Percentiles rank a stretch among this genome's conserved stretches.
Conservation (phyloP, 2,113 vertebrate genomes). For the Thryonomys swinderianus region DNA sequence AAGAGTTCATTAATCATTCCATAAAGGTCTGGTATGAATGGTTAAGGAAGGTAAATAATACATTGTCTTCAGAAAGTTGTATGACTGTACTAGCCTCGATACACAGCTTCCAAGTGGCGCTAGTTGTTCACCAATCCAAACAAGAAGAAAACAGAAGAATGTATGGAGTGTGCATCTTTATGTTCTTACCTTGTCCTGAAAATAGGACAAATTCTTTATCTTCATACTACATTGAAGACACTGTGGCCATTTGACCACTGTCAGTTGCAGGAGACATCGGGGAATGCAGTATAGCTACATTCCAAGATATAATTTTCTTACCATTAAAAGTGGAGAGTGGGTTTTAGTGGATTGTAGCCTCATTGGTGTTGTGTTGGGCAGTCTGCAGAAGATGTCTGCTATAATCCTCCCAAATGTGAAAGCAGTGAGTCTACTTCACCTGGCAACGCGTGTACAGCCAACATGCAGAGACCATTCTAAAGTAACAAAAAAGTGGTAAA, state of each 20-base stretch:
- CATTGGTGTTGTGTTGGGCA: too few species aligned
- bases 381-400: background rate
- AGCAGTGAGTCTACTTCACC: background rate
- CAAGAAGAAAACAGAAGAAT: background rate
- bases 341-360: background rate
- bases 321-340: background rate
- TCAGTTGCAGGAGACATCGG: background rate
- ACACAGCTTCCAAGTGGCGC: too few species aligned
- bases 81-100: too few species aligned
- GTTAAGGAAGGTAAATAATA: background rate
- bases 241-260: background rate
- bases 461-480: background rate
- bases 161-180: rapidly evolving
- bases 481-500: background rate
- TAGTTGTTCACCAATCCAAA: background rate
- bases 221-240: background rate
- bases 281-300: background rate
- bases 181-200: background rate
- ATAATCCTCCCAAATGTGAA: too few species aligned
- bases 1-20: background rate
- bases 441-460: background rate
- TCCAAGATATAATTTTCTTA: background rate
- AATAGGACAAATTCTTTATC: background rate
- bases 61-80: background rate
- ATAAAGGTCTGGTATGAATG: background rate